Evolutionary conservation across 1,140 invertebrate species (phyloP), one percentile per base, ranked within the genome.

Genomic region (Philaenus spumarius): DNA sequence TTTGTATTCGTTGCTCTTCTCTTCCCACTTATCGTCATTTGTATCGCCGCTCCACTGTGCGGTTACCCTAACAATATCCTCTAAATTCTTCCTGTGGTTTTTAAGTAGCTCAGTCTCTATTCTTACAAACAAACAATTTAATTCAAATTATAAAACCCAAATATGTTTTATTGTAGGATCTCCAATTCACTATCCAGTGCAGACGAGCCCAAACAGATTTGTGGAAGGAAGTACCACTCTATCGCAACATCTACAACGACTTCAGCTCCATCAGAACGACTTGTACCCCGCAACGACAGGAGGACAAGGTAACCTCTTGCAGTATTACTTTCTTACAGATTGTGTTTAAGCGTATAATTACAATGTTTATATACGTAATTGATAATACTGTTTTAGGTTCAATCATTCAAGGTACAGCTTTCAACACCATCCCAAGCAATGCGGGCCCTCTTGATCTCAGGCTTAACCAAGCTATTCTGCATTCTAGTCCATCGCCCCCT

Each of bases 401-500:
- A 24, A 64, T 64, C 15, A 62, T 59, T 30, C 63, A 64, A 61
- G 63, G 63, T 17, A 64, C 63, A 14, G 55, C 60, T 1, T 59
- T 53, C 40, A 53, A 34, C 9, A 55, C 50, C 40, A 58, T 53
- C 43, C 54, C 54, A 48, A 58, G 60, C 4, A 61, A 52, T 14
- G 48, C 39, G 19, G 55, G 42, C 4, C 60, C 63, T 19, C 47
- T 64, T n/a, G 63, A 64, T 45, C 52, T 64, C 11, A 42, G 63
- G 57, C 47, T 64, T 20, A 61, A 52, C 5, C 55, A 57, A 22
- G 43, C 55, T 1, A 23, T 57, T 23, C 55, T 59, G 1, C 62
- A 63, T 56, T 60, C 59, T 24, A 63, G 62, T 45, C 63, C 63
- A 19, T 64, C 63, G 7, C 63, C 63, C 9, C 63, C 63, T 24